phyloP scores from a whole-genome alignment of 2,797 vertebrate genomes.

The Loris lydekkerianus region DNA sequence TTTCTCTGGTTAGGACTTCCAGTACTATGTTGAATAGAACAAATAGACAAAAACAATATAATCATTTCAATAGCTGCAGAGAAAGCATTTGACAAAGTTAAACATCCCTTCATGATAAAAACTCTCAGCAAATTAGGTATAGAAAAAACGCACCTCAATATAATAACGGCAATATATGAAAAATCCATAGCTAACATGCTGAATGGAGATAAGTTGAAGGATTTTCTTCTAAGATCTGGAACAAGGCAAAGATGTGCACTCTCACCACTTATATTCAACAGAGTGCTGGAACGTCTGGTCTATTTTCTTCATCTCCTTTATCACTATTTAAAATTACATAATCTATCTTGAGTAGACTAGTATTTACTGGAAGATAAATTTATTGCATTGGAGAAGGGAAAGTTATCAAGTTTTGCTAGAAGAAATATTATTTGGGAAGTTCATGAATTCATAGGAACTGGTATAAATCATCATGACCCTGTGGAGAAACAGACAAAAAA shows the following conservation, averaged over 20 bases:
- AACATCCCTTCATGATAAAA: background rate
- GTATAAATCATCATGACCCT: background rate
- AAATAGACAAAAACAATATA: background rate
- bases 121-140: background rate
- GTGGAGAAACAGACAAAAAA: background rate
- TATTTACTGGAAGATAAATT: conserved; percentile 64
- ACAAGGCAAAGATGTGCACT: background rate
- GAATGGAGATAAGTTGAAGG: background rate
- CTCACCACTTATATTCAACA: background rate
- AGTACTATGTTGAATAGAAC: background rate
- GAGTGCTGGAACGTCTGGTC: background rate
- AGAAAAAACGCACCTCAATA: background rate
- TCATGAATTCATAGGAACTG: background rate
- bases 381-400: background rate
- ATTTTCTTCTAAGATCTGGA: background rate
- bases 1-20: background rate
- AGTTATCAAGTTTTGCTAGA: conserved; percentile 47
- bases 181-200: background rate
- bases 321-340: background rate
- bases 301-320: background rate
- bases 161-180: background rate
- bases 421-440: conserved; percentile 59
- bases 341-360: conserved; percentile 44
- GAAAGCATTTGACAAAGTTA: background rate
- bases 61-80: conserved; percentile 1